Base-by-base conservation (phyloP, 2,888 invertebrate genomes). In the Cryptus armator region DNA sequence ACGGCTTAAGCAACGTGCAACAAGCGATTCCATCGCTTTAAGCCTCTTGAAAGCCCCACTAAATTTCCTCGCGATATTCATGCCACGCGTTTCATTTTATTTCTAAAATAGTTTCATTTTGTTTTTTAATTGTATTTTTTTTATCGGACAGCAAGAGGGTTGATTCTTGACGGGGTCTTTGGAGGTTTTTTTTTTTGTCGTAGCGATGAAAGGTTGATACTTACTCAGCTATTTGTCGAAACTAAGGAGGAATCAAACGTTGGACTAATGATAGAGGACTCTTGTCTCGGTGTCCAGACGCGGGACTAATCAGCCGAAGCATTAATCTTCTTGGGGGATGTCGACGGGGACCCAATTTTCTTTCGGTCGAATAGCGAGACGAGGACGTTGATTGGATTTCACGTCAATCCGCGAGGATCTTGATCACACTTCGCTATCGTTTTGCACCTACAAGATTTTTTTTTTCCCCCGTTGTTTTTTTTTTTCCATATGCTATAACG, bases 311-410 rank as follows among this genome's bases (percentile, higher is more conserved):
- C 93, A 93, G 91, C 89, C 83, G 86, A 89, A 92, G 89, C 92
- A 93, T 93, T 93, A 93, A 93, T 93, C 93, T 92, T 93, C 90
- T 89, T 87, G 85, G 90, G 89, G 89, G 90, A 90, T 92, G 89
- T 24, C 90, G 90, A 56, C 46, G 83, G 46, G 90, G 90, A 91
- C 91, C 91, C 90, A 93, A 93, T 93, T 93, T 92, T 92, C 92
- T 89, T 91, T 86, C 88, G 89, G 88, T 89, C 88, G 89, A 90
- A 89, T 90, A 87, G 89, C 88, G 89, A 89, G 89, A 89, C 91
- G 92, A 85, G 75, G 91, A 91, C 90, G 92, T 92, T 92, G 91
- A 93, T 93, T 92, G 91, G 92, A 89, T 92, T 90, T 83, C 87
- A 88, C 89, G 89, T 90, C 89, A 88, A 87, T 88, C 88, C 87